Base-by-base conservation (phyloP, 2,797 vertebrate species). In the Sebastes dallii region DNA sequence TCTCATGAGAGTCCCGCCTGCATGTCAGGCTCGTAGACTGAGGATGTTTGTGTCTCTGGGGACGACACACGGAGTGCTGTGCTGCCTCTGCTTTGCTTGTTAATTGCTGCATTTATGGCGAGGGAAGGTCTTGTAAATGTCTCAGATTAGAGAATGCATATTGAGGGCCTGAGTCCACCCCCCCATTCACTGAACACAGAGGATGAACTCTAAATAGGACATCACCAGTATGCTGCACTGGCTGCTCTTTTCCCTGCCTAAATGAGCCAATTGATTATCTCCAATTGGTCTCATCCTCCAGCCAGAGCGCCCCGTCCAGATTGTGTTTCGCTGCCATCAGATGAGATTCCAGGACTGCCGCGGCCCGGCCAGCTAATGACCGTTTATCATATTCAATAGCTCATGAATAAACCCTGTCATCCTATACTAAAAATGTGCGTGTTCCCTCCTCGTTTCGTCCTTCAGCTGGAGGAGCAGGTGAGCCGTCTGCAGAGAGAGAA, bases 401-500 rank as follows among this genome's bases (percentile, higher is more conserved):
- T 92, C 92, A 90, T 91, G 88, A 91, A 94, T 91, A 92, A 91
- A 89, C 86, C 84, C 84, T 81, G 82, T 86, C 91, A 81, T 84
- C 84, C 72, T n/a, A n/a, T 39, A 54, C 75, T 62, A 66, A 88
- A 58, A 88, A 79, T 80, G 70, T 72, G 75, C 60, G 46, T 34
- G 36, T 75, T 79, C 72, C 64, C 76, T 29, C 73, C 70, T 73
- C 36, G 60, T 68, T 78, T 67, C 82, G 14, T 66, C n/a, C 52
- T 82, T 80, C 95, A 99, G 99, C 91, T 99, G 94, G 98, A 99
- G 80, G 99, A 99, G 92, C 98, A 99, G 95, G 75, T 99, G 91
- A 98, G 98, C 90, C 97, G 98, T 73, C 94, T 99, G 81, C 98
- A 99, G 94, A 94, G 98, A 72, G 99, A 99, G 93, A 99, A 98